These are phyloP conservation scores for Scylla paramamosain DNA, from an alignment of 1,140 invertebrate species.

Conservation along the genomic window DNA sequence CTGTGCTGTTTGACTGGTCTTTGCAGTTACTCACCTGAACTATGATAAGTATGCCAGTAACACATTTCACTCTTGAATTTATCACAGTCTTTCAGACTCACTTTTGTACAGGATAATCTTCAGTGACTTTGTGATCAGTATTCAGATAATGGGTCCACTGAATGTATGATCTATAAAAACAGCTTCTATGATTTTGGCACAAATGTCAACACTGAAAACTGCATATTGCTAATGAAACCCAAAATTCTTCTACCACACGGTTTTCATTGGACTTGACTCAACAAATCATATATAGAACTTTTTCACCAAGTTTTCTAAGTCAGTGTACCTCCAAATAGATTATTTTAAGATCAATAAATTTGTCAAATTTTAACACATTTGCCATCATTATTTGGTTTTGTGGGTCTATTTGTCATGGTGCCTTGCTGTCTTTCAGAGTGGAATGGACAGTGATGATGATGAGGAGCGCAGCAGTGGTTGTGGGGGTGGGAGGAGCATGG, in stretches of 20 bases:
- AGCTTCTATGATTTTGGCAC: neutral
- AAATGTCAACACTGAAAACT: neutral
- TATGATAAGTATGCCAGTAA: neutral
- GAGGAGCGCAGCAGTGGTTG: conserved; percentile 69
- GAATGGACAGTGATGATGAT: conserved; percentile 75
- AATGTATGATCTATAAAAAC: neutral
- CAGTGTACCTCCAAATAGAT: too few relatives aligned
- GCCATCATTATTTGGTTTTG: too few relatives aligned
- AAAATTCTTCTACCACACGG: too few relatives aligned
- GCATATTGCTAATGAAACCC: neutral
- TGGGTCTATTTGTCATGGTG: neutral
- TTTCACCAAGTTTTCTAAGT: too few relatives aligned
- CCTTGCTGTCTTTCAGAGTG: conserved; percentile 49
- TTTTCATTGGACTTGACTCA: too few relatives aligned
- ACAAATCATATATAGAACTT: too few relatives aligned
- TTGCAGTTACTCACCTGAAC: too few relatives aligned
- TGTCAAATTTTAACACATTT: too few relatives aligned
- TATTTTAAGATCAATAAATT: too few relatives aligned
- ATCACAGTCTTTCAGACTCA: neutral
- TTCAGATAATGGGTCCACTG: neutral
- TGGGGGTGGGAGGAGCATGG: conserved; percentile 70
- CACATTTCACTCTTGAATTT: neutral
- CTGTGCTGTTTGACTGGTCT: too few relatives aligned
- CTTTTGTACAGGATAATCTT: neutral
- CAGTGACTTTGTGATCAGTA: neutral